Base-by-base conservation (phyloP, 1,140 invertebrate species). In the Schlechtendalia chinensis region DNA sequence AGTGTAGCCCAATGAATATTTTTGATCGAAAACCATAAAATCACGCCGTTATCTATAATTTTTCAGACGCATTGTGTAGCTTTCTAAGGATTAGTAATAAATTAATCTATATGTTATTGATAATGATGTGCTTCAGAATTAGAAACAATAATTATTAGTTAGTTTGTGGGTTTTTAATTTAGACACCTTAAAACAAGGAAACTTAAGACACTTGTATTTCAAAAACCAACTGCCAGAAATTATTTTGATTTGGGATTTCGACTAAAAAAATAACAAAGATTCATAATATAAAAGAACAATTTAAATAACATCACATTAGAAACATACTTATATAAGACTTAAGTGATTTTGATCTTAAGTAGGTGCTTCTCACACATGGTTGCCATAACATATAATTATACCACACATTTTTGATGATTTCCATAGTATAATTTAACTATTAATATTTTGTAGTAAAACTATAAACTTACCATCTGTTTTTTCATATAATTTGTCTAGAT, bases 21-120 rank as follows among this genome's bases (percentile, higher is more conserved):
- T 69, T 77, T 77, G 72, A 74, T 74, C 53, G 53, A 39, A 77
- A 77, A 77, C 72, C 72, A 77, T 77, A 77, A 77, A 77, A 77
- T 77, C 72, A 77, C 32, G 54, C 17, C 54, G 72, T 77, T 77
- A 77, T 77, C 72, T 77, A 77, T 77, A 45, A 53, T 45, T 77
- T 77, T 77, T 59, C 29, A 77, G 54, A 77, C 29, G 58, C 6
- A 72, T 45, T 58, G 72, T 56, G 11, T 24, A 77, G 54, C 14
- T 58, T 77, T 77, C n/a, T 59, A 58, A 58, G 56, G 72, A 77
- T 77, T 77, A 77, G 54, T 59, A 59, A 53, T 39, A 45, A 39
- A 59, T 11, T 77, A 77, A 77, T 77, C 72, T 77, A 58, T 74
- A 56, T 59, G 14, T 77, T 22, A 59, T 77, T 77, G 72, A 77